Evolutionary conservation across 37 sponge, comb jelly and placozoan genomes (phyloP), one percentile per base, ranked within the genome.

Genomic region (Crambe crambe): DNA sequence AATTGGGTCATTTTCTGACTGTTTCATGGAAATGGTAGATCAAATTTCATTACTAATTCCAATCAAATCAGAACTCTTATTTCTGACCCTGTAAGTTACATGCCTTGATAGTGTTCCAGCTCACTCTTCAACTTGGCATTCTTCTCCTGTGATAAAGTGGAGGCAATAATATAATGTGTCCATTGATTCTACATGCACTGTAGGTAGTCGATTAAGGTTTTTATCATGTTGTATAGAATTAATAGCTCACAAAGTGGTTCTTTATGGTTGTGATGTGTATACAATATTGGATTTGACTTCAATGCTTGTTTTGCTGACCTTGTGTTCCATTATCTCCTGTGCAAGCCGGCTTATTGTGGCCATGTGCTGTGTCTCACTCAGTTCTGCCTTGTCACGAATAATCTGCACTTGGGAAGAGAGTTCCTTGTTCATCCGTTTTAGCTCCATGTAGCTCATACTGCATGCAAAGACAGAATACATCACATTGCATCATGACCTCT

Each of bases 381-480:
- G 56, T 38, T 72, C 56, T 4, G 81, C 15, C 22, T 38, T 32
- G 15, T 29, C 61, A 18, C 58, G 58, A n/a, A 72, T 29, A 9
- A 30, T 31, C 51, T 60, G 35, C 38, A 63, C 38, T n/a, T 78
- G 79, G 4, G 22, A 40, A 27, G 69, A 22, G 25, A 78, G 73
- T 0, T 78, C 61, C 37, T 85, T 43, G 31, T 85, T 60, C 17
- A 37, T 63, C 29, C 67, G 43, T 64, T 85, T 85, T 51, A 85
- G 79, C 54, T 85, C 86, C 60, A 63, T 85, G 79, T 78, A 85
- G 38, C 86, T 59, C 61, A 85, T 54, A 36, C 41, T 85, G 61
- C 78, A 59, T 39, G 40, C 29, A 36, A n/a, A n/a, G n/a, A n/a
- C n/a, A n/a, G n/a, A n/a, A n/a, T n/a, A n/a, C n/a, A n/a, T n/a